A percentile compares a stretch with the other conserved stretches of the same genome.
Evolutionary conservation across 2,888 invertebrate species (phyloP).

Genomic region (Amphipyra tragopoginis): DNA sequence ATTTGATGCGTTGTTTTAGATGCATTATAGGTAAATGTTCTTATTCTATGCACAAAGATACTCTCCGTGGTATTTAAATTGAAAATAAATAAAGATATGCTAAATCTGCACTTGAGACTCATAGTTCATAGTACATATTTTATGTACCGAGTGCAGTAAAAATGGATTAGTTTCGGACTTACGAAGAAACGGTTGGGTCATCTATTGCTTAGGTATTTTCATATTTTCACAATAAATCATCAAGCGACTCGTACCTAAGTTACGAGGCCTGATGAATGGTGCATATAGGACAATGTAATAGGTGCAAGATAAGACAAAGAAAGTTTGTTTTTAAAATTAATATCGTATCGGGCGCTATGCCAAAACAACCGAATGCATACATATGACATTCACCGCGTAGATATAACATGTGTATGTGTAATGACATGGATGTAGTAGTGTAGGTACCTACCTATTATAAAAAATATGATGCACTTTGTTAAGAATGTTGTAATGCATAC

Average conservation of each 20-base stretch:
- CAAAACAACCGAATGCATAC: conserved; percentile 56
- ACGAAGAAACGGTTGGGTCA: too few relatives aligned
- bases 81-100: too few relatives aligned
- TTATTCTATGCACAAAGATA: too few relatives aligned
- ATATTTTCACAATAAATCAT: conserved; percentile 18
- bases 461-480: too few relatives aligned
- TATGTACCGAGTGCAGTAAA: too few relatives aligned
- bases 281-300: conserved; percentile 40
- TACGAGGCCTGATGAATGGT: conserved; percentile 13
- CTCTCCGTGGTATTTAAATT: too few relatives aligned
- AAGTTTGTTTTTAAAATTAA: conserved; percentile 64
- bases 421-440: not conserved
- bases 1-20: too few relatives aligned
- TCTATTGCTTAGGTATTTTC: not conserved
- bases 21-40: too few relatives aligned
- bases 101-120: too few relatives aligned
- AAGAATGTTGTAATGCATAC: too few relatives aligned
- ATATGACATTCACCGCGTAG: conserved; percentile 13
- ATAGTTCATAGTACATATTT: too few relatives aligned
- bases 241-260: not conserved
- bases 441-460: not conserved
- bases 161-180: too few relatives aligned
- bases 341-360: conserved; percentile 59
- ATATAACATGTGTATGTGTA: conserved; percentile 7
- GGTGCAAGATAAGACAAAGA: conserved; percentile 59